A percentile compares a stretch with the other conserved stretches of the same genome.
Evolutionary conservation across 2,113 vertebrate species (phyloP).

Genomic region (Oncorhynchus nerka): DNA sequence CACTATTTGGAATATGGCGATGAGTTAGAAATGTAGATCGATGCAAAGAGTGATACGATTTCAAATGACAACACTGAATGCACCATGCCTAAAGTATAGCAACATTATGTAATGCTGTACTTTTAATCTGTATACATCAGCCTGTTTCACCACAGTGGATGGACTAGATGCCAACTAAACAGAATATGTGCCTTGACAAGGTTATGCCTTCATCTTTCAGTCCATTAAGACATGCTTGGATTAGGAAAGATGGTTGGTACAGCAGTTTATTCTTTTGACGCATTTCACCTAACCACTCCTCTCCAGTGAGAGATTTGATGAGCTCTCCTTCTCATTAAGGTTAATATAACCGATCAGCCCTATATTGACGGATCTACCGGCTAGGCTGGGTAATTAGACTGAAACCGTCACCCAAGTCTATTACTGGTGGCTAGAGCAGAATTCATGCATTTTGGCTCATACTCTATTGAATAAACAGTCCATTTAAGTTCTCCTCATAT

Average conservation of each 20-base stretch:
- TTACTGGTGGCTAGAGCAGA: background rate
- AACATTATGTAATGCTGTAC: background rate
- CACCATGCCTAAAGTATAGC: background rate
- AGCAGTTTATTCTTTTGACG: background rate
- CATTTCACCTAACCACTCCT: background rate
- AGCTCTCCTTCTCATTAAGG: background rate
- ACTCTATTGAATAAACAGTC: background rate
- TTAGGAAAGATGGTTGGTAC: background rate
- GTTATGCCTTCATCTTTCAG: background rate
- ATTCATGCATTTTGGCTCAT: constrained; percentile 5
- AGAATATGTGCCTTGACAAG: background rate
- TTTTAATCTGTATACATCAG: background rate
- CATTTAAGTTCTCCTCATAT: background rate
- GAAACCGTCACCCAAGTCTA: background rate
- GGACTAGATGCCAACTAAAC: background rate
- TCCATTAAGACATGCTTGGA: background rate
- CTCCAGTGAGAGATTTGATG: background rate
- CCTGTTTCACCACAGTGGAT: no score
- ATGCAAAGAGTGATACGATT: background rate
- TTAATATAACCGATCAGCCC: background rate
- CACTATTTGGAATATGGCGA: background rate
- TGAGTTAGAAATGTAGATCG: background rate
- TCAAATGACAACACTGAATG: background rate
- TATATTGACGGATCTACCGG: background rate
- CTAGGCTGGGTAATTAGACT: background rate